Conservation (phyloP, 2,113 vertebrate species). For the Periophthalmus modestus region DNA sequence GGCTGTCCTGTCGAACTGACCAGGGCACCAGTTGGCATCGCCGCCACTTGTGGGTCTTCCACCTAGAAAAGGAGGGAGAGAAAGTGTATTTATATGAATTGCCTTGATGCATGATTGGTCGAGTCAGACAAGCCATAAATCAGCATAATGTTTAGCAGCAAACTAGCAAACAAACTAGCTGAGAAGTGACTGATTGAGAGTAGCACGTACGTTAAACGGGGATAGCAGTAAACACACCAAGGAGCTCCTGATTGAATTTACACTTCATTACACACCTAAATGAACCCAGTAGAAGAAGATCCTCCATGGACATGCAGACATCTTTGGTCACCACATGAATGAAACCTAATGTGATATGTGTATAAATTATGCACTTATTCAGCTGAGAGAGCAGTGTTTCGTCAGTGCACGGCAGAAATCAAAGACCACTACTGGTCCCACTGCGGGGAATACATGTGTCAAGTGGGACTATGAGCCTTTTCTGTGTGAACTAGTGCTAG, state of each 20-base stretch:
- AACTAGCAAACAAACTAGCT: not conserved
- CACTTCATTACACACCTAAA: constrained; percentile 5
- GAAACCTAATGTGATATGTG: not conserved
- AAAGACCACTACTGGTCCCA: constrained; percentile 4
- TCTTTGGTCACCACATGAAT: constrained; percentile 3
- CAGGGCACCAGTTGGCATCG: constrained; percentile 93
- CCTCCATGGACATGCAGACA: not conserved
- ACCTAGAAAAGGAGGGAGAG: constrained; percentile 70
- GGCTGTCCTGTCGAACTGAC: constrained; percentile 88
- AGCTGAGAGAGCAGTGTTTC: not conserved
- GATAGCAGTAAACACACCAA: not conserved
- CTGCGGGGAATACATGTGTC: not conserved
- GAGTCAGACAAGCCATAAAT: not conserved
- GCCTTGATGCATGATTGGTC: no score
- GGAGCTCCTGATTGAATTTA: not conserved
- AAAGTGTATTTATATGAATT: not conserved
- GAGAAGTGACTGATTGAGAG: not conserved
- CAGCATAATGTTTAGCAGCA: not conserved
- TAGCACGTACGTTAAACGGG: not conserved
- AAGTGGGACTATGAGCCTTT: not conserved
- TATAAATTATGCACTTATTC: constrained; percentile 6
- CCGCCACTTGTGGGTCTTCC: constrained; percentile 98
- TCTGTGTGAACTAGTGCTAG: constrained; percentile 6
- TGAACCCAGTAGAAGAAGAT: not conserved
- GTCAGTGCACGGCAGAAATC: not conserved